A percentile compares a stretch with the other conserved stretches of the same genome.
Evolutionary conservation across 2,888 invertebrate species (phyloP).

Genomic region (Tricholauxania praeusta): DNA sequence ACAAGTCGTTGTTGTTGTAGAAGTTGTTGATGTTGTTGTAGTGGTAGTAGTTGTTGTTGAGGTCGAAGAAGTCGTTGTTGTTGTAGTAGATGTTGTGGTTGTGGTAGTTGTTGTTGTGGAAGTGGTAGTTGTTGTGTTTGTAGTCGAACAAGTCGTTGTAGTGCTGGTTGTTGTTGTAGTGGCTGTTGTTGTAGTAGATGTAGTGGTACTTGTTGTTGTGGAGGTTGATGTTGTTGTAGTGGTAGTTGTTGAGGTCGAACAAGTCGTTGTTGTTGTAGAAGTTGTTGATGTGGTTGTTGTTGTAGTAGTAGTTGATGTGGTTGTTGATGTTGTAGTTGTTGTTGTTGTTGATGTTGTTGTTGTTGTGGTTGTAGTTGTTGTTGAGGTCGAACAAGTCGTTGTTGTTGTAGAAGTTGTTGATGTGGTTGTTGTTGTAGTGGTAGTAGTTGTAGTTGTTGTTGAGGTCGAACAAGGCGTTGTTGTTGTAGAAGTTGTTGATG

Average conservation of each 20-base stretch:
- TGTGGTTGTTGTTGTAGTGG: slow-evolving; percentile 5
- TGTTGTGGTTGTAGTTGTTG: not conserved
- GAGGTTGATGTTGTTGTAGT: slow-evolving; percentile 21
- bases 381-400: not conserved
- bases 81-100: not conserved
- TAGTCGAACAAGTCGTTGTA: not conserved
- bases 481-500: not conserved
- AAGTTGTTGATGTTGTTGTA: slow-evolving; percentile 28
- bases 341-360: slow-evolving; percentile 10
- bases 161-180: not conserved
- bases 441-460: slow-evolving; percentile 17
- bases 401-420: slow-evolving; percentile 8
- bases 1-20: slow-evolving; percentile 2
- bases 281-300: slow-evolving; percentile 21
- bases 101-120: slow-evolving; percentile 1
- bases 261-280: not conserved
- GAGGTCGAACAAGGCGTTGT: not conserved
- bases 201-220: slow-evolving; percentile 32
- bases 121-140: slow-evolving; percentile 13
- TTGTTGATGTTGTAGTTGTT: slow-evolving; percentile 5
- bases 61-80: slow-evolving; percentile 23
- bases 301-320: not conserved
- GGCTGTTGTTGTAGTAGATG: slow-evolving; percentile 18
- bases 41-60: slow-evolving; percentile 19
- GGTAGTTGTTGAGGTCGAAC: slow-evolving; percentile 16